Percentiles rank a stretch among this genome's conserved stretches.
Conservation (phyloP, 2,888 invertebrate genomes). For the Scaptomyza tumidula region DNA sequence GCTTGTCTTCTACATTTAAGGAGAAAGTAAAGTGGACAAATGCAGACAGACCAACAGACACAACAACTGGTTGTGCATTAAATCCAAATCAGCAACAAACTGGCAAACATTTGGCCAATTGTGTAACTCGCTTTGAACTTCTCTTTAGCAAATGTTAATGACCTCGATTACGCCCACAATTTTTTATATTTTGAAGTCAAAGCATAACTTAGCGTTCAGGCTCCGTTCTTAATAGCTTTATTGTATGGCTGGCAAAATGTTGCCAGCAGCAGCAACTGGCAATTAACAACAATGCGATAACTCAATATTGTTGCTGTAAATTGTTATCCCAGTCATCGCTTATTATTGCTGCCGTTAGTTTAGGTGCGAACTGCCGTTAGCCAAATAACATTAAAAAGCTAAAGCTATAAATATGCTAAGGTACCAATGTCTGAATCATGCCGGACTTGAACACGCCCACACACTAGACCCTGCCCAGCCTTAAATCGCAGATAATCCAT, state of each 20-base stretch:
- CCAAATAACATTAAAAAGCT: constrained; percentile 17
- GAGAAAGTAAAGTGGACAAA: constrained; percentile 70
- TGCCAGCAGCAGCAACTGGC: constrained; percentile 31
- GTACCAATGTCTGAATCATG: constrained; percentile 11
- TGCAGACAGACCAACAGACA: constrained; percentile 13
- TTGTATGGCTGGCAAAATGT: constrained; percentile 47
- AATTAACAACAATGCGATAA: constrained; percentile 67
- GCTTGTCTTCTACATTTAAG: constrained; percentile 74
- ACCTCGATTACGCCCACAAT: constrained; percentile 52
- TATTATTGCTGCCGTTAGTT: constrained; percentile 25
- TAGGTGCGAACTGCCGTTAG: constrained; percentile 66
- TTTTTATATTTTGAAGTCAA: constrained; percentile 3
- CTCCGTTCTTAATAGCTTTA: constrained; percentile 41
- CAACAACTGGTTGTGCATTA: constrained; percentile 69
- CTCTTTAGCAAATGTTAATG: constrained; percentile 72
- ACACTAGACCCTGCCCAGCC: constrained; percentile 16
- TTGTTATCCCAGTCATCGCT: constrained; percentile 24
- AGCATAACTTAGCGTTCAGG: neutral
- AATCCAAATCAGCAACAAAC: constrained; percentile 50
- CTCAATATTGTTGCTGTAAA: constrained; percentile 28
- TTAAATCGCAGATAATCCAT: constrained; percentile 33
- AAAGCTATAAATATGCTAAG: constrained; percentile 17
- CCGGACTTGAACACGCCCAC: constrained; percentile 45
- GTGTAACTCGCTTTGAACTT: constrained; percentile 66
- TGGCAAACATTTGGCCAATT: constrained; percentile 48